phyloP scores from a whole-genome alignment of 1,140 invertebrate species.

The Hermetia illucens region DNA sequence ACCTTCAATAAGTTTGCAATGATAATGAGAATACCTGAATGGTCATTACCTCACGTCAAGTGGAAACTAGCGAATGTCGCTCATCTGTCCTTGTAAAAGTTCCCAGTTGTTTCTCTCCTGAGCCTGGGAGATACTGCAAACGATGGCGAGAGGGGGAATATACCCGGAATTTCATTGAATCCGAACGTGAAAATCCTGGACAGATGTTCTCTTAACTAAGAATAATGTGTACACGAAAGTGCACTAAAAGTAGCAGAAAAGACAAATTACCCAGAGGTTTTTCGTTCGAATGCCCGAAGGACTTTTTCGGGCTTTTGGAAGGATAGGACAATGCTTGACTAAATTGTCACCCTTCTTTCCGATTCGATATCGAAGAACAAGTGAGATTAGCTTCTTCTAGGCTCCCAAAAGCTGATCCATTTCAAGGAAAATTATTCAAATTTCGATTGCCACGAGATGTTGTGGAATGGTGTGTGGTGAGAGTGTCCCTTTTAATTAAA shows the following conservation, averaged over 20 bases:
- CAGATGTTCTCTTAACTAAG: not conserved
- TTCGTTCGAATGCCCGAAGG: not conserved
- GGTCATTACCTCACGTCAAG: too few species aligned
- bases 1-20: too few species aligned
- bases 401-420: too few species aligned
- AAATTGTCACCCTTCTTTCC: not conserved
- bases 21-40: too few species aligned
- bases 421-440: too few species aligned
- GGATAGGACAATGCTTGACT: not conserved
- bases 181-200: not conserved
- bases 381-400: not conserved
- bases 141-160: too few species aligned
- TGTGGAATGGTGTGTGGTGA: not conserved
- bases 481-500: not conserved
- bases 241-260: constrained; percentile 1
- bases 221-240: not conserved
- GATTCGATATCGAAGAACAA: not conserved
- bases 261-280: not conserved
- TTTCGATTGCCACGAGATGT: too few species aligned
- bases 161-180: not conserved
- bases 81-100: too few species aligned
- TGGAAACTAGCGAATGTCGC: too few species aligned
- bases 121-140: too few species aligned
- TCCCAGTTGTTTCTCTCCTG: too few species aligned
- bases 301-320: not conserved